phyloP scores from a whole-genome alignment of 2,888 invertebrate genomes.

The Agrochola macilenta region DNA sequence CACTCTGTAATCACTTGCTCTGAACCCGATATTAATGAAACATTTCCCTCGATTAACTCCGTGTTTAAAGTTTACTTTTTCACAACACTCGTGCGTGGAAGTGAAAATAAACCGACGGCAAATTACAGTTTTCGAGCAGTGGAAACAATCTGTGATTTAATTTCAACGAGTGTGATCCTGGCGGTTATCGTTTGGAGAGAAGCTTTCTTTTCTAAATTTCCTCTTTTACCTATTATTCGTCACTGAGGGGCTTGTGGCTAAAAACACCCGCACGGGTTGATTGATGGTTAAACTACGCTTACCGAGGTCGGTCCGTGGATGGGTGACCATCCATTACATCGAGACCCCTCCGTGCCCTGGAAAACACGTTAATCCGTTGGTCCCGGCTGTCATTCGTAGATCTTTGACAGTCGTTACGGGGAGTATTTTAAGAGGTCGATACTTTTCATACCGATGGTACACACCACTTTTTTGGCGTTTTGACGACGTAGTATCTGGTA shows the following conservation, averaged over 20 bases:
- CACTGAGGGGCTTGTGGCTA: no score
- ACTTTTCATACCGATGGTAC: no score
- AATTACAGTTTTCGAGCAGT: slow-evolving; percentile 61
- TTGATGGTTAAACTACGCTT: not conserved
- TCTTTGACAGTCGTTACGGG: not conserved
- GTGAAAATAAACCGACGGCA: slow-evolving; percentile 45
- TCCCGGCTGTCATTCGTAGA: not conserved
- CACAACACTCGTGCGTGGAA: slow-evolving; percentile 41
- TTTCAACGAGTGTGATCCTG: slow-evolving; percentile 67
- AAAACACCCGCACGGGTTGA: not conserved
- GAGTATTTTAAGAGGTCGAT: no score
- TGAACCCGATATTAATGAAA: slow-evolving; percentile 40
- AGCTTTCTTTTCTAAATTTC: slow-evolving; percentile 59
- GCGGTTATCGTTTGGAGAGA: slow-evolving; percentile 67
- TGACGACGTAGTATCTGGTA: no score
- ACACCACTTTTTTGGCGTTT: no score
- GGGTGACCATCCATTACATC: not conserved
- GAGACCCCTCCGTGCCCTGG: not conserved
- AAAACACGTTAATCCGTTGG: not conserved
- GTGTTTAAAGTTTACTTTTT: slow-evolving; percentile 58
- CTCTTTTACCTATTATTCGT: not conserved
- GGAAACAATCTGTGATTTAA: slow-evolving; percentile 69
- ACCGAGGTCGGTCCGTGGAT: not conserved
- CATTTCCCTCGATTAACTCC: slow-evolving; percentile 56
- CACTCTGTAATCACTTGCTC: slow-evolving; percentile 33